Percentiles rank a stretch among this genome's conserved stretches.
phyloP scores from a whole-genome alignment of 2,888 invertebrate genomes.

The Zelleria hepariella region DNA sequence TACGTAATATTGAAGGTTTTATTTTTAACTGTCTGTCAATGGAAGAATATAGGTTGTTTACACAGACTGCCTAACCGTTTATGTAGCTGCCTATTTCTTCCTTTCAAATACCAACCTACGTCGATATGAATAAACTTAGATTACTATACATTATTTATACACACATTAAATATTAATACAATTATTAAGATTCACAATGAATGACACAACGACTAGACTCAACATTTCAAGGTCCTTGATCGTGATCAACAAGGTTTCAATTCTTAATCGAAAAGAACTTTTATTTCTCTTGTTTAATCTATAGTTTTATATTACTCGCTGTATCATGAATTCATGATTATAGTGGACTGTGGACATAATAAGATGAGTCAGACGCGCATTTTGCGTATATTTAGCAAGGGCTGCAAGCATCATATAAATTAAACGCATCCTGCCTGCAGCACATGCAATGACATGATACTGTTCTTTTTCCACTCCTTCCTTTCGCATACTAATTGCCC shows the following conservation, averaged over 20 bases:
- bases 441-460: background rate
- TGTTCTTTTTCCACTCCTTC: background rate
- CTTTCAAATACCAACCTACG: background rate
- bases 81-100: background rate
- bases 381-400: constrained; percentile 27
- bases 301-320: background rate
- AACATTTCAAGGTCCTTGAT: background rate
- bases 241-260: background rate
- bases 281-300: background rate
- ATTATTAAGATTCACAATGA: background rate
- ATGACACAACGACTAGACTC: background rate
- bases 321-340: no score
- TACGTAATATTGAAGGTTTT: background rate
- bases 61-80: background rate
- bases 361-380: constrained; percentile 25
- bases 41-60: background rate
- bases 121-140: background rate
- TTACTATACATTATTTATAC: background rate
- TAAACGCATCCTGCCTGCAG: constrained; percentile 22
- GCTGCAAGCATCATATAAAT: constrained; percentile 7
- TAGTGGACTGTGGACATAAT: background rate
- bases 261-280: background rate
- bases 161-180: background rate
- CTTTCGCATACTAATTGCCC: background rate
- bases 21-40: background rate